A percentile compares a stretch with the other conserved stretches of the same genome.
Evolutionary conservation across 2,888 invertebrate genomes (phyloP).

Genomic region (Sipha maydis): DNA sequence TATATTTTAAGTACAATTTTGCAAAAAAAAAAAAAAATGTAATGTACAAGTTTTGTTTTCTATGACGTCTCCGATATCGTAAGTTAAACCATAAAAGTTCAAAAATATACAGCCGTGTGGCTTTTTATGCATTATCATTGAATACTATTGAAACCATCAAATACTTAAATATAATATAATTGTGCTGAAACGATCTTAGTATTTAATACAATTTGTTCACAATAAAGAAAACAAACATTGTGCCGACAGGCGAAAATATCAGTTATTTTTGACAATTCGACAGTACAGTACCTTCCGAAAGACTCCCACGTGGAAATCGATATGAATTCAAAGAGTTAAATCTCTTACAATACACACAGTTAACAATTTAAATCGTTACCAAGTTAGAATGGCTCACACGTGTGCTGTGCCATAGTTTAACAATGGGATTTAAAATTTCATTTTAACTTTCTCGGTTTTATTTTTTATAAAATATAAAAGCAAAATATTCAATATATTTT

Average conservation of each 20-base stretch:
- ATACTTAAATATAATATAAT: neutral
- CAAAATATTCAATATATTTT: no score
- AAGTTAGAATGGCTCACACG: neutral
- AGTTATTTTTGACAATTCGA: neutral
- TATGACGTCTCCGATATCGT: neutral
- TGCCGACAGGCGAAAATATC: neutral
- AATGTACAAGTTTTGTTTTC: neutral
- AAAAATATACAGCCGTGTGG: neutral
- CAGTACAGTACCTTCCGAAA: neutral
- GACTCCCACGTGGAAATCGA: conserved; percentile 40
- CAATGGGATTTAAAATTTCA: neutral
- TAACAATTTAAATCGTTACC: conserved; percentile 4
- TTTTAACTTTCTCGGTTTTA: no score
- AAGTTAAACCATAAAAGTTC: neutral
- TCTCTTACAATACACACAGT: conserved; percentile 10
- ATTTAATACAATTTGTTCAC: neutral
- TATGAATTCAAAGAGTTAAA: conserved; percentile 14
- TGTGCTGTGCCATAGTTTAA: neutral
- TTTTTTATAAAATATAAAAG: no score
- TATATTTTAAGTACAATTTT: neutral
- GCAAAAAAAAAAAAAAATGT: neutral
- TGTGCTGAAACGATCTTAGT: neutral
- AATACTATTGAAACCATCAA: neutral
- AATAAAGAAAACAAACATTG: neutral
- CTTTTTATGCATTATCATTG: neutral